Evolutionary conservation across 2,797 vertebrate genomes (phyloP), one percentile per base, ranked within the genome.

Genomic region (Microctenopoma steveboyesi): DNA sequence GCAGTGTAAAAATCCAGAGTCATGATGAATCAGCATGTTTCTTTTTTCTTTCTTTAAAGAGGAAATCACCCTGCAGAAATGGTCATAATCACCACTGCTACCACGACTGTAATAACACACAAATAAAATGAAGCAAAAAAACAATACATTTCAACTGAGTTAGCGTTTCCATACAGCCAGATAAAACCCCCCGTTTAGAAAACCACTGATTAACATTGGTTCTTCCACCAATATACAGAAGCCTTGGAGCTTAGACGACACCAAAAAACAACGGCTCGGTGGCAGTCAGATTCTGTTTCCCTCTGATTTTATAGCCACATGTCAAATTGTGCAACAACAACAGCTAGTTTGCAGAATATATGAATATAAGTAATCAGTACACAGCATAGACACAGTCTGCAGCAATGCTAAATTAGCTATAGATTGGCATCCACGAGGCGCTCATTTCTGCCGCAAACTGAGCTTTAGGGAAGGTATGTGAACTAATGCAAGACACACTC

Each of bases 1-100:
- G 70, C 72, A 74, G 71, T 10, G 58, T 71, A 79, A 88, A 89
- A 81, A 43, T 22, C 75, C 86, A 88, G 83, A 87, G 86, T 91
- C 90, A 88, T 87, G 82, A 81, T 91, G 86, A 88, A 60, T 85
- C 72, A 62, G 72, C 39, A 27, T 56, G 5, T 66, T 69, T 51
- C 63, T 77, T 2, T 7, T 5, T 30, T 6, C 30, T 69, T 43
- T 66, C 50, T 25, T 15, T 48, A 16, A 64, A 48, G 18, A 69
- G 69, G 72, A 83, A 86, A 77, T 79, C 64, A 48, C 12, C 0
- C 73, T 40, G 54, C 51, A 74, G 52, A 70, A 68, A 78, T 14
- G 15, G 48, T 25, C 65, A 51, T 56, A 56, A 71, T 78, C 55
- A 22, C 22, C 28, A 49, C 48, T 2, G 65, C 76, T 53, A 46